phyloP scores from a whole-genome alignment of 2,797 vertebrate genomes.

The Lutjanus campechanus region DNA sequence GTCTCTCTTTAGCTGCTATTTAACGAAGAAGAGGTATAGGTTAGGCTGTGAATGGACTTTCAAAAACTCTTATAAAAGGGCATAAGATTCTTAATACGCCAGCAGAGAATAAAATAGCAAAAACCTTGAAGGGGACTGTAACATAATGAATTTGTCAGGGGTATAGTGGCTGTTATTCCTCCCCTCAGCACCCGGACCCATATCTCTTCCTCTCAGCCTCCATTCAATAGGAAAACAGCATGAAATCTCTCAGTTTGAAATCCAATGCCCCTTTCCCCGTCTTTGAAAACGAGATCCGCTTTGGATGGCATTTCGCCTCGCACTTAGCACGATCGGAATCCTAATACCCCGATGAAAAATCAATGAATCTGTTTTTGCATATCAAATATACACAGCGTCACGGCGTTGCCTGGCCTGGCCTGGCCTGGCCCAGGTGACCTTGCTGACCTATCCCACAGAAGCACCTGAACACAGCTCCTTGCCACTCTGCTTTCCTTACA shows the following conservation, averaged over 20 bases:
- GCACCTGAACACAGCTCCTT: constrained; percentile 46
- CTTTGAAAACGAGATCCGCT: constrained; percentile 66
- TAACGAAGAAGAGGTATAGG: constrained; percentile 13
- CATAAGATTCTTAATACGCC: constrained; percentile 41
- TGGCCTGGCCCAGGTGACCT: constrained; percentile 54
- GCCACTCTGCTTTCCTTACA: constrained; percentile 52
- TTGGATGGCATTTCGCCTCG: constrained; percentile 50
- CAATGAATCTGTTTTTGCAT: constrained; percentile 72
- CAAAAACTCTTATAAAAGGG: constrained; percentile 39
- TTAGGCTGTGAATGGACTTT: constrained; percentile 45
- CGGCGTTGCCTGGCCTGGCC: constrained; percentile 24
- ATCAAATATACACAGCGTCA: constrained; percentile 66
- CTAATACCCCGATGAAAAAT: constrained; percentile 69
- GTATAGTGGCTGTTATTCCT: constrained; percentile 41
- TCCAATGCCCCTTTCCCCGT: constrained; percentile 51
- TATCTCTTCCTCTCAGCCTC: constrained; percentile 61
- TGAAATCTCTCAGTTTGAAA: constrained; percentile 69
- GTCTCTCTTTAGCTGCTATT: constrained; percentile 37
- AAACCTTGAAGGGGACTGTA: constrained; percentile 46
- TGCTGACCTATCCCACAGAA: constrained; percentile 70
- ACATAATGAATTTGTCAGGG: constrained; percentile 60
- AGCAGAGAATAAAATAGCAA: constrained; percentile 46
- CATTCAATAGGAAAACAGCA: constrained; percentile 61
- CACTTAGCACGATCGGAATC: constrained; percentile 55
- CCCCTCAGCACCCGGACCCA: constrained; percentile 31